Evolutionary conservation across 2,797 vertebrate species (phyloP).

Genomic region (Characodon lateralis): DNA sequence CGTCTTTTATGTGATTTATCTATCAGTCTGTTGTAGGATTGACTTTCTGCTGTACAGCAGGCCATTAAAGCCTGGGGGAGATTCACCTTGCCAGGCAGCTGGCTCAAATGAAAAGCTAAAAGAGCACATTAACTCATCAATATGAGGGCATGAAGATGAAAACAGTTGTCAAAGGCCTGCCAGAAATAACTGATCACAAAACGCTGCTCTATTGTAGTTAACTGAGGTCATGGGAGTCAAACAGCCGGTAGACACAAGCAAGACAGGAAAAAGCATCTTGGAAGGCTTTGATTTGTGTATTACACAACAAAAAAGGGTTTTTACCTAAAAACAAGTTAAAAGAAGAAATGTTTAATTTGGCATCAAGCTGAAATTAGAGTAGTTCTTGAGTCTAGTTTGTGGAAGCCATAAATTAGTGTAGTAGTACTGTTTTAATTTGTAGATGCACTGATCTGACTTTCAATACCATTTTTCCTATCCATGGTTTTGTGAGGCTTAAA

Average conservation of each 20-base stretch:
- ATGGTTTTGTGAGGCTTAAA: neutral
- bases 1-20: constrained; percentile 73
- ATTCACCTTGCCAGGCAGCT: constrained; percentile 81
- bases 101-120: constrained; percentile 83
- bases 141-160: constrained; percentile 81
- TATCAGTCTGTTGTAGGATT: constrained; percentile 71
- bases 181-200: constrained; percentile 79
- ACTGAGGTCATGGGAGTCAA: constrained; percentile 76
- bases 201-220: constrained; percentile 71
- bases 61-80: constrained; percentile 78
- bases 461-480: no score
- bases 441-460: no score
- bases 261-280: constrained; percentile 40
- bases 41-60: constrained; percentile 75
- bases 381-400: constrained; percentile 32
- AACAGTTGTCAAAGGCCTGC: constrained; percentile 79
- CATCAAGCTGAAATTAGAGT: constrained; percentile 50
- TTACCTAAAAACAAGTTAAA: constrained; percentile 61
- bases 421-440: no score
- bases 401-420: no score
- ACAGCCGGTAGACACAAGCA: constrained; percentile 50
- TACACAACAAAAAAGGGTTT: constrained; percentile 27
- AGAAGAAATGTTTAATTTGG: constrained; percentile 41
- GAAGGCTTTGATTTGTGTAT: constrained; percentile 39
- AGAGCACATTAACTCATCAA: constrained; percentile 83